A percentile compares a stretch with the other conserved stretches of the same genome.
Conservation (phyloP, 2,888 invertebrate species). For the Prostheceraeus crozeri region DNA sequence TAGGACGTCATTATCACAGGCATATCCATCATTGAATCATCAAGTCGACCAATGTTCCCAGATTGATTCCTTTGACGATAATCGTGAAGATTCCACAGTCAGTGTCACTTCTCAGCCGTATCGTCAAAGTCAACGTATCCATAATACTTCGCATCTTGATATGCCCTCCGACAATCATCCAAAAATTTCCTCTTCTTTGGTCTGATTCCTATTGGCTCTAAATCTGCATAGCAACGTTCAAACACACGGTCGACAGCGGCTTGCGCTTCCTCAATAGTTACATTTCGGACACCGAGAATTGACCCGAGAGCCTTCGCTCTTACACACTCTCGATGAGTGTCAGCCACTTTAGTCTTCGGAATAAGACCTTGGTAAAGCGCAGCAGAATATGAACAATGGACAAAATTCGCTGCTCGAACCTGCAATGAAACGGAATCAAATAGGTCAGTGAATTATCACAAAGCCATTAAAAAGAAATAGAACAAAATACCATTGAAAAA, state of each 20-base stretch:
- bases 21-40: too few species aligned
- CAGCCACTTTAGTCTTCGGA: conserved; percentile 66
- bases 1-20: too few species aligned
- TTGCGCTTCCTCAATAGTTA: conserved; percentile 66
- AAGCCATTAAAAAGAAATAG: too few species aligned
- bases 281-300: conserved; percentile 70
- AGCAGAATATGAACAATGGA: conserved; percentile 79
- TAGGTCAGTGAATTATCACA: too few species aligned
- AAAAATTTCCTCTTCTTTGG: conserved; percentile 8
- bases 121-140: conserved; percentile 5
- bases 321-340: conserved; percentile 77
- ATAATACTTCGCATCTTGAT: conserved; percentile 21
- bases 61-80: background rate
- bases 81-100: background rate
- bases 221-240: conserved; percentile 76
- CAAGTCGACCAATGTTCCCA: too few species aligned
- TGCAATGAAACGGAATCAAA: too few species aligned
- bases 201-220: conserved; percentile 74
- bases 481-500: too few species aligned
- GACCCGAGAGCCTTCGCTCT: conserved; percentile 77
- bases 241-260: conserved; percentile 78
- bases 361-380: conserved; percentile 72
- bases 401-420: conserved; percentile 75
- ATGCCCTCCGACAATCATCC: too few species aligned
- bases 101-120: too few species aligned